These are phyloP conservation scores for Ptychadena robeensis DNA, from an alignment of 2,797 vertebrate species.

Conservation along the genomic window DNA sequence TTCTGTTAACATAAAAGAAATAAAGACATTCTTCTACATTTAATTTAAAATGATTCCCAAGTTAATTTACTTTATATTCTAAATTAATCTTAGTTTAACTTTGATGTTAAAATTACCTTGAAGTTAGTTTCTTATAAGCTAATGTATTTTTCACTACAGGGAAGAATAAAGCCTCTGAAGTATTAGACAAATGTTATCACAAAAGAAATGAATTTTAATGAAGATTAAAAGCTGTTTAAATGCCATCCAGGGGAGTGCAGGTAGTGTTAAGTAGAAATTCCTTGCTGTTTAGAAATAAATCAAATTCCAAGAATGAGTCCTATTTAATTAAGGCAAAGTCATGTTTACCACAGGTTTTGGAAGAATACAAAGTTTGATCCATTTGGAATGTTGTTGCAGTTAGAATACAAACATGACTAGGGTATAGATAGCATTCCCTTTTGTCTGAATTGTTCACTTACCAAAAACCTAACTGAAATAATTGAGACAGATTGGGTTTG, in stretches of 20 bases:
- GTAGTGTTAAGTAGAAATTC: conserved; percentile 18
- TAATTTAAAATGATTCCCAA: not conserved
- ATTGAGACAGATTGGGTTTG: too few relatives aligned
- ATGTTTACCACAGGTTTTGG: not conserved
- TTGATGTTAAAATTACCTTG: conserved; percentile 55
- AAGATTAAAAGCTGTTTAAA: conserved; percentile 49
- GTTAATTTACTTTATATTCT: conserved; percentile 18
- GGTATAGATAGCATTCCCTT: too few relatives aligned
- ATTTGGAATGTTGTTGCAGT: not conserved
- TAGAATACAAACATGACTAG: not conserved
- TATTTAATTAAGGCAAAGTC: conserved; percentile 41
- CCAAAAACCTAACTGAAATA: too few relatives aligned
- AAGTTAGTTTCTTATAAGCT: conserved; percentile 10
- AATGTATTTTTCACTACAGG: conserved; percentile 41
- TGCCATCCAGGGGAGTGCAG: conserved; percentile 16
- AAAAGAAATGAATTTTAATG: conserved; percentile 47
- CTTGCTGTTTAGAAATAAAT: conserved; percentile 46
- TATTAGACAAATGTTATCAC: conserved; percentile 46
- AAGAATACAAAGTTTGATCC: not conserved
- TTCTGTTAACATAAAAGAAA: not conserved
- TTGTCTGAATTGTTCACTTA: too few relatives aligned
- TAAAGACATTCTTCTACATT: not conserved
- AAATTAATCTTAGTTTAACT: conserved; percentile 11
- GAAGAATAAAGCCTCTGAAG: conserved; percentile 22
- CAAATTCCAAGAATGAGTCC: conserved; percentile 12